These are phyloP conservation scores for Synanceia verrucosa DNA, from an alignment of 2,797 vertebrate genomes.

Conservation along the genomic window DNA sequence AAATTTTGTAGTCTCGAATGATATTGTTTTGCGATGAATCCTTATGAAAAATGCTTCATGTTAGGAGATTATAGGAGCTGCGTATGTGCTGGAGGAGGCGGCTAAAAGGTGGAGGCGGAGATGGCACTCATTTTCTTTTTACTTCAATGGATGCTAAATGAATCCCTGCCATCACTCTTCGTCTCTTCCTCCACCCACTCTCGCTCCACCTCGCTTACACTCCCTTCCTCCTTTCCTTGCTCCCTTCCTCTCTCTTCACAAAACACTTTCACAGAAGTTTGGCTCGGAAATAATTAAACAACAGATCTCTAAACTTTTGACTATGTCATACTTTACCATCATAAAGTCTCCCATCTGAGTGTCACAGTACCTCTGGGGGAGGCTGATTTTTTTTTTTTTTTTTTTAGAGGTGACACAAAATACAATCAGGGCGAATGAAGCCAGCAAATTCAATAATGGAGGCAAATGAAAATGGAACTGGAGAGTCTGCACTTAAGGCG, in stretches of 20 bases:
- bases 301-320: slow-evolving; percentile 40
- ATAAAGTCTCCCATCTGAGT: slow-evolving; percentile 21
- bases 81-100: slow-evolving; percentile 39
- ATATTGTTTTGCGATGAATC: slow-evolving; percentile 81
- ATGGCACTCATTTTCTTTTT: slow-evolving; percentile 15
- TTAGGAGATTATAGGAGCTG: slow-evolving; percentile 61
- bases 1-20: slow-evolving; percentile 76
- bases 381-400: neutral
- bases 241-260: neutral
- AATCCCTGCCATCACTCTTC: slow-evolving; percentile 60
- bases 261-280: neutral
- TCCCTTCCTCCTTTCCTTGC: slow-evolving; percentile 14
- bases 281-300: neutral
- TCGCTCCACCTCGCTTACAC: too few species aligned
- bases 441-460: slow-evolving; percentile 79
- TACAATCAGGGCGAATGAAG: slow-evolving; percentile 74
- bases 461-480: slow-evolving; percentile 78
- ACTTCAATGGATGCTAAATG: slow-evolving; percentile 55
- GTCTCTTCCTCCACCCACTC: slow-evolving; percentile 52
- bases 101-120: slow-evolving; percentile 44
- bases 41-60: slow-evolving; percentile 77
- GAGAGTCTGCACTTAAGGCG: slow-evolving; percentile 75
- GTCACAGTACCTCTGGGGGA: slow-evolving; percentile 25
- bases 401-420: slow-evolving; percentile 79
- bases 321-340: slow-evolving; percentile 18